phyloP scores from a whole-genome alignment of 2,113 vertebrate species.

The Uria aalge region DNA sequence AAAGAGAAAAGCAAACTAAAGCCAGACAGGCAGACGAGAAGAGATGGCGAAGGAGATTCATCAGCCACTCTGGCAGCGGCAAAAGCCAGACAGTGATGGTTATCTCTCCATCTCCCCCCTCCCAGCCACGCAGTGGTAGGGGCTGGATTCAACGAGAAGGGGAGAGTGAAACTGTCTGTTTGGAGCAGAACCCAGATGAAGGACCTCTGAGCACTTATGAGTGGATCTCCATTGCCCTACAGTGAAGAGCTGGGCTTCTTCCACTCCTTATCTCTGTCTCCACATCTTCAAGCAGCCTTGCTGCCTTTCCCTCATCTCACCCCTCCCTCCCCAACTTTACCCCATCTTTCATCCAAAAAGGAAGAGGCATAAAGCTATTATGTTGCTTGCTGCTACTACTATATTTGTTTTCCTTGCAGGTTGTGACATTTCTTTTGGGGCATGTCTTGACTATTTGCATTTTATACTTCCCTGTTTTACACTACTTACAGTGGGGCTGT shows the following conservation, averaged over 20 bases:
- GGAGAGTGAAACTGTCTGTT: neutral
- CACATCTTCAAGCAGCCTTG: neutral
- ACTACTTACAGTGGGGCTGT: neutral
- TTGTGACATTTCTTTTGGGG: neutral
- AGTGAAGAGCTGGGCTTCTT: neutral
- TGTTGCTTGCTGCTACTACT: neutral
- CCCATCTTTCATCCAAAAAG: neutral
- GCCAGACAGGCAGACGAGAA: neutral
- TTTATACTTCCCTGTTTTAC: neutral
- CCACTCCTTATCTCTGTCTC: neutral
- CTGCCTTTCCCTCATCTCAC: neutral
- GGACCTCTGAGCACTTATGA: neutral
- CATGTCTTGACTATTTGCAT: neutral
- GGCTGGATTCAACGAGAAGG: neutral
- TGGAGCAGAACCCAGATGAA: neutral
- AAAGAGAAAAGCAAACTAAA: neutral
- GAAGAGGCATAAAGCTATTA: neutral
- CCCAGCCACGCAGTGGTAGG: neutral
- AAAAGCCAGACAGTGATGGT: neutral
- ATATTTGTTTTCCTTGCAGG: neutral
- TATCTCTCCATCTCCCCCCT: neutral
- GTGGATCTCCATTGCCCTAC: neutral
- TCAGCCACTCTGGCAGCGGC: neutral
- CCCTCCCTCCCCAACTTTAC: neutral
- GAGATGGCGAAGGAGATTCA: neutral